Conservation (phyloP, 2,113 vertebrate species). For the Sialia sialis region DNA sequence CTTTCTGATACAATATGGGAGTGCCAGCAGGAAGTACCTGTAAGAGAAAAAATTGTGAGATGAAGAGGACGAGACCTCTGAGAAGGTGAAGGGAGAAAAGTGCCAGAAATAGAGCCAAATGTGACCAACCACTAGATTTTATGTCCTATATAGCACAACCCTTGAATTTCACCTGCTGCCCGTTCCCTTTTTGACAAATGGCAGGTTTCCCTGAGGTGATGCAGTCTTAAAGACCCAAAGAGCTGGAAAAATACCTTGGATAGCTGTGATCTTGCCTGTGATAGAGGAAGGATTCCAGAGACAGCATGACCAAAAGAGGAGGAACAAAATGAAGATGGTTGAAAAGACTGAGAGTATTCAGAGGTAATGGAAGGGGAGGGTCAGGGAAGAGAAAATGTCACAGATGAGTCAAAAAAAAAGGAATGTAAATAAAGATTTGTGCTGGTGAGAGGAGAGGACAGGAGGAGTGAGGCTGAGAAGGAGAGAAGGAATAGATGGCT, state of each 20-base stretch:
- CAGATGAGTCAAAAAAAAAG: not conserved
- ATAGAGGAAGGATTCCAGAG: not conserved
- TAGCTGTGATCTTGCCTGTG: not conserved
- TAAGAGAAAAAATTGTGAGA: not conserved
- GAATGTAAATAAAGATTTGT: not conserved
- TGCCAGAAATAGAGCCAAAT: not conserved
- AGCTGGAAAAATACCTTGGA: not conserved
- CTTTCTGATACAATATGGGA: not conserved
- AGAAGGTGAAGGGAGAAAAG: not conserved
- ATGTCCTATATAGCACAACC: not conserved
- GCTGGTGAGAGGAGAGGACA: not conserved
- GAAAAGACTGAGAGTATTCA: not conserved
- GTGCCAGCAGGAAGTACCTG: not conserved
- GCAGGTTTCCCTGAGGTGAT: not conserved
- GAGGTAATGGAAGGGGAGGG: not conserved
- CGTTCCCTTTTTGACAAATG: not conserved
- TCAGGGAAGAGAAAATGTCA: not conserved
- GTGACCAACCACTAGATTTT: not conserved
- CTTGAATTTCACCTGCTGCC: not conserved
- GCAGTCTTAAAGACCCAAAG: not conserved
- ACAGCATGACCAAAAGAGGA: not conserved
- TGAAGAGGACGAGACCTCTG: not conserved
- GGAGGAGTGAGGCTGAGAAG: not conserved
- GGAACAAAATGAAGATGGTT: not conserved
- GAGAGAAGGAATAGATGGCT: not conserved